phyloP scores from a whole-genome alignment of 2,888 invertebrate species.

The Oxystoma pomonae region DNA sequence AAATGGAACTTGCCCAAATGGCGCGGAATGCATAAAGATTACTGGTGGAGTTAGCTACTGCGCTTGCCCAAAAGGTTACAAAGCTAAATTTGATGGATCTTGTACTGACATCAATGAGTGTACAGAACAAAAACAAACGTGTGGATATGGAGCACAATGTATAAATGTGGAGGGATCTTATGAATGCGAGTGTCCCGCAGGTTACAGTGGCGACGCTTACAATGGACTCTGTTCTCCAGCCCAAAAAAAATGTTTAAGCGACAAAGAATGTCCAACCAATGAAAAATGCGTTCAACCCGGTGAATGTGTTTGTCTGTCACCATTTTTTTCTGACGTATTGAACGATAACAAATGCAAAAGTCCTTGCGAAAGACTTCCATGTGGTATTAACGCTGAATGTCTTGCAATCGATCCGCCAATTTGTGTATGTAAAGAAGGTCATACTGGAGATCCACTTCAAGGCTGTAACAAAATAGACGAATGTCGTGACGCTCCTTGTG shows the following conservation, averaged over 20 bases:
- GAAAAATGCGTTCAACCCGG: conserved; percentile 91
- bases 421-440: conserved; percentile 84
- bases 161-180: conserved; percentile 74
- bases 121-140: conserved; percentile 66
- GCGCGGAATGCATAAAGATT: conserved; percentile 87
- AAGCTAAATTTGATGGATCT: conserved; percentile 71
- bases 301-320: conserved; percentile 86
- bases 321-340: conserved; percentile 78
- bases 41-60: conserved; percentile 90
- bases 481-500: conserved; percentile 79
- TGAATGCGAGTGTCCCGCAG: conserved; percentile 76
- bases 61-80: conserved; percentile 85
- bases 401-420: conserved; percentile 85
- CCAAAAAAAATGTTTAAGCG: conserved; percentile 76
- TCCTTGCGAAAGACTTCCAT: conserved; percentile 86
- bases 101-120: conserved; percentile 86
- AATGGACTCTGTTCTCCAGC: conserved; percentile 78
- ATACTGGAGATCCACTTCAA: conserved; percentile 78
- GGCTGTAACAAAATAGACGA: conserved; percentile 86
- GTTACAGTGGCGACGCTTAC: conserved; percentile 78
- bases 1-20: conserved; percentile 75
- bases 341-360: conserved; percentile 87
- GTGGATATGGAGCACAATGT: conserved; percentile 86
- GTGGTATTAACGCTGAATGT: conserved; percentile 87
- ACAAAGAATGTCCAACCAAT: conserved; percentile 79